Percentiles rank a stretch among this genome's conserved stretches.
These are phyloP conservation scores for Heteromormyrus szaboi DNA, from an alignment of 2,797 vertebrate genomes.

Conservation along the genomic window DNA sequence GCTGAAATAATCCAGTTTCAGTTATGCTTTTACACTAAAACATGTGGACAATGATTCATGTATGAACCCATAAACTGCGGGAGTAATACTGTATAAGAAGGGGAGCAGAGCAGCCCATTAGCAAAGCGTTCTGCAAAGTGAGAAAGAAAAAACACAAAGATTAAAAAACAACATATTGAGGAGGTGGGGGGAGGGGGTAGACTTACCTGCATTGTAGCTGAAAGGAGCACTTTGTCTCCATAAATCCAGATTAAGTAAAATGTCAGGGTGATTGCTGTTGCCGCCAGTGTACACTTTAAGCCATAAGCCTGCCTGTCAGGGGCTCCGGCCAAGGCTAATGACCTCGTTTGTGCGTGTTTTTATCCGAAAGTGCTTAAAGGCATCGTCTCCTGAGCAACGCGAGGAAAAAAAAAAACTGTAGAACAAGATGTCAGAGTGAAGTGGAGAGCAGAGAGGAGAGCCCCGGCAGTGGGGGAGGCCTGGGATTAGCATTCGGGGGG, in stretches of 20 bases:
- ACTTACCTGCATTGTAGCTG: neutral
- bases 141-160: neutral
- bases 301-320: neutral
- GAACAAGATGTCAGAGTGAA: neutral
- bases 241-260: conserved; percentile 17
- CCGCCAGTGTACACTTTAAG: neutral
- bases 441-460: neutral
- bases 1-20: neutral
- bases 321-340: neutral
- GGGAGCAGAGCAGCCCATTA: neutral
- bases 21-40: neutral
- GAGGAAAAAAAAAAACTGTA: neutral
- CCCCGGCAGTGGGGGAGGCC: neutral
- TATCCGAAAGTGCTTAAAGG: neutral
- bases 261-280: neutral
- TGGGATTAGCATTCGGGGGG: neutral
- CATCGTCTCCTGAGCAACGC: neutral
- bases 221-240: conserved; percentile 13
- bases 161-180: conserved; percentile 9
- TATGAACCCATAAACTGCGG: neutral
- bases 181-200: neutral
- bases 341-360: conserved; percentile 6
- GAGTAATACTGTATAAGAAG: neutral
- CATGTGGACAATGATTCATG: neutral
- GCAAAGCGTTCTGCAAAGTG: neutral